Base-by-base conservation (phyloP, 2,797 vertebrate species). In the Channa striata region DNA sequence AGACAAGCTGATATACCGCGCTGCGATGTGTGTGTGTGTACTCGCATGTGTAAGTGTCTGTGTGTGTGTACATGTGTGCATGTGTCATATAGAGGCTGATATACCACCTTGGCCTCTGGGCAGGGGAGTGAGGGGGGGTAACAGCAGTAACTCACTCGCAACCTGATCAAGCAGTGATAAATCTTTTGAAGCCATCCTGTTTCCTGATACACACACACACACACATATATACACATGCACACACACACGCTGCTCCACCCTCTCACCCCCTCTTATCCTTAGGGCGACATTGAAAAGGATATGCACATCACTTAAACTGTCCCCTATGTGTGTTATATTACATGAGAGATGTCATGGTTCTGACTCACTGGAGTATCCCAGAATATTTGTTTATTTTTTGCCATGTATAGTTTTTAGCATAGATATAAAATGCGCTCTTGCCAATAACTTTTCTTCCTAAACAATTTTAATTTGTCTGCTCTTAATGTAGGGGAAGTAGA, bases 91-190 rank as follows among this genome's bases (percentile, higher is more conserved):
- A 86, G 81, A 81, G 73, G 72, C 74, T 88, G 89, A 91, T 87
- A 89, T 88, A 92, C 83, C 90, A 89, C 88, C 81, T 79, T 82
- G 80, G 86, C 89, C 90, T 81, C 83, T 68, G 82, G 92, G 96
- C 94, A 93, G 91, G 92, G 93, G 95, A 92, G 59, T 44, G 93
- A 94, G 93, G 94, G 89, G 93, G 92, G 52, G 92, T 89, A 93
- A 92, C 89, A 91, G 95, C 94, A 92, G 95, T 97, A 97, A 98
- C 92, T 97, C 96, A 96, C 89, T 84, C 81, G 91, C 89, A 94
- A 93, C 94, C 88, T 94, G 93, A 95, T 93, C 93, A 92, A 93
- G 90, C 84, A 78, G 75, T 84, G 85, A 94, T 94, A 94, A 94
- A 94, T 95, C 92, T 92, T 89, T 86, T 83, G 79, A 84, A 90